Base-by-base conservation (phyloP, 2,888 invertebrate genomes). In the Mycalesis mineus region DNA sequence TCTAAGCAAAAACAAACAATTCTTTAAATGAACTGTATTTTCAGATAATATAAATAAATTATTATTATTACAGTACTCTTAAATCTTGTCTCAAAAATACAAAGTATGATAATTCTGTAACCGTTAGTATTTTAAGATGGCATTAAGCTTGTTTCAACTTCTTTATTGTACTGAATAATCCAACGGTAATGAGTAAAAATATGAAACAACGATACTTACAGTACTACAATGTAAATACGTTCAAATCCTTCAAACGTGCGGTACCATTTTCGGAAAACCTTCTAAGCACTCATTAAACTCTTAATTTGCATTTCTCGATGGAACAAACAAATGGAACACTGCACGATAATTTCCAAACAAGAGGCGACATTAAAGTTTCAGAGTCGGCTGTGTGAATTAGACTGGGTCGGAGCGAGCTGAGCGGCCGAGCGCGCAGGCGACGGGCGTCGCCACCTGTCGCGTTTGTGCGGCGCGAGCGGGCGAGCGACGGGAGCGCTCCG, bases 361-460 rank as follows among this genome's bases (percentile, higher is more conserved):
- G 52, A 71, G 67, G 70, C 73, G 67, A 70, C 74, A 75, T 81
- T 76, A 78, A 81, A 83, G 80, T 83, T 83, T 77, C 70, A 78
- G 73, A 74, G 68, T 75, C 77, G 77, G 76, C 72, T 72, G 75
- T 71, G 70, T 71, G 70, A 70, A 37, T 29, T 70, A 70, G 56
- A 64, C 62, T 62, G 62, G 69, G 71, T 67, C 68, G 71, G 70
- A 74, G 67, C 63, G 66, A 71, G 68, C 69, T 73, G 66, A 71
- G 67, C 77, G 84, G 65, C 22, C 5, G 22, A 71, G 66, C 77
- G 84, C 82, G 84, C 84, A 80, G 82, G 82, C 81, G 78, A 76
- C 81, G 76, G 79, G 81, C 78, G 81, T 77, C 78, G 70, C 70
- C 83, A 82, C 82, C 82, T 82, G 80, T 79, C 77, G 81, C 79